phyloP scores from a whole-genome alignment of 2,113 vertebrate species.

The Entelurus aequoreus region DNA sequence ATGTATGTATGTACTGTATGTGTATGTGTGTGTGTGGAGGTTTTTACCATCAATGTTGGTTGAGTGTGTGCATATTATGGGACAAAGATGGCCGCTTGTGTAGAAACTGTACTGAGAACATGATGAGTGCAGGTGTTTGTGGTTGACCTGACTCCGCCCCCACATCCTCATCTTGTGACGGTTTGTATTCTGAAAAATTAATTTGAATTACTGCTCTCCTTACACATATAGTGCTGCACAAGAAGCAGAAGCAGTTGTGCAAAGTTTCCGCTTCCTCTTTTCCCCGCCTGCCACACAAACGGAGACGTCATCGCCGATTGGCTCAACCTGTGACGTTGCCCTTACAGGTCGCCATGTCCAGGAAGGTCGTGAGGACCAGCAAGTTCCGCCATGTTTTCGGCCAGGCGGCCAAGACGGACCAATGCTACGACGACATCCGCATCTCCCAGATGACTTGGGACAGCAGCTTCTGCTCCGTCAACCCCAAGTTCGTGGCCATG shows the following conservation, averaged over 20 bases:
- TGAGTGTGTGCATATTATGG: no score
- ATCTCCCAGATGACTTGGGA: constrained; percentile 93
- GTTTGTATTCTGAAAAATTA: no score
- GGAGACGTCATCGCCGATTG: background rate
- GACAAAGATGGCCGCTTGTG: no score
- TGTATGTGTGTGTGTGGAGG: no score
- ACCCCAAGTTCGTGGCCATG: constrained; percentile 88
- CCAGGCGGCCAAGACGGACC: constrained; percentile 80
- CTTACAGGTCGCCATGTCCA: constrained; percentile 75
- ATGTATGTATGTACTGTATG: no score
- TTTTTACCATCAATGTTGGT: no score
- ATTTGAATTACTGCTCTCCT: no score
- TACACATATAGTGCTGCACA: constrained; percentile 2
- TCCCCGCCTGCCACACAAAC: constrained; percentile 33
- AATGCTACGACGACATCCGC: constrained; percentile 88
- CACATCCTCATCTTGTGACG: no score
- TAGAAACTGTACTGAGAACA: no score
- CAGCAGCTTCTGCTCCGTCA: constrained; percentile 86
- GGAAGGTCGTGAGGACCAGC: constrained; percentile 82
- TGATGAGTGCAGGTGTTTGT: no score
- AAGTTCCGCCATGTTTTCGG: constrained; percentile 91
- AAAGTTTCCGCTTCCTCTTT: constrained; percentile 54
- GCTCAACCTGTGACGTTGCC: no score
- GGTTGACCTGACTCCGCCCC: no score
- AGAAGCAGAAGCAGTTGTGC: constrained; percentile 58